Base-by-base conservation (phyloP, 2,888 invertebrate genomes). In the Apotomis betuletana region DNA sequence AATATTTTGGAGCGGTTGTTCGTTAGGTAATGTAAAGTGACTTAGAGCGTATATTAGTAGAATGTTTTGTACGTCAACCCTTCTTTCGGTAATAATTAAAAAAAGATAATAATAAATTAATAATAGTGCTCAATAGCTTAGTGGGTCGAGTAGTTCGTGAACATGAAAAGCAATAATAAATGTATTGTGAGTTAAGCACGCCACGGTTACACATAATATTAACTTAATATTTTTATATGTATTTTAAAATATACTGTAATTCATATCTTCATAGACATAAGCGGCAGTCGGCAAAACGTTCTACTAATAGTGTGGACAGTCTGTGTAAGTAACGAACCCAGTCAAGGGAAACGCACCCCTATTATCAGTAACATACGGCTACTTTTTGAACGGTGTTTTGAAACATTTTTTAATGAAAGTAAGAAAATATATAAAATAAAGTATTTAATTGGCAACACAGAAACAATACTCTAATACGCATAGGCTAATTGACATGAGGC, bases 401-500 rank as follows among this genome's bases (percentile, higher is more conserved):
- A 91, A 86, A 90, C 91, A 91, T 92, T 92, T 92, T 88, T 90
- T 90, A 90, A 67, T 82, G 87, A 87, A 88, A 87, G 83, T 80
- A 77, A 79, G 78, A 77, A 79, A 82, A 81, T 77, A 74, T 79
- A 74, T 70, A 75, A 78, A 79, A 80, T 83, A 84, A 84, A 82
- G 81, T 88, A 90, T 89, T 89, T 89, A 90, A 92, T 92, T 92
- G 93, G 92, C 92, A 90, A 89, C 88, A 86, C 92, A 91, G 90
- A 91, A 91, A 91, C 92, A 92, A 90, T 92, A 93, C 92, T 90
- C 87, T 55, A 86, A 90, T 91, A 91, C 87, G 91, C 90, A 92
- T 94, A 94, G 94, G 93, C 93, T 94, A 93, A 93, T 92, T 91
- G 87, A 91, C 90, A 90, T 90, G 91, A 89, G 93, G 93, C 93